Evolutionary conservation across 2,113 vertebrate genomes (phyloP).

Genomic region (Chloebia gouldiae): DNA sequence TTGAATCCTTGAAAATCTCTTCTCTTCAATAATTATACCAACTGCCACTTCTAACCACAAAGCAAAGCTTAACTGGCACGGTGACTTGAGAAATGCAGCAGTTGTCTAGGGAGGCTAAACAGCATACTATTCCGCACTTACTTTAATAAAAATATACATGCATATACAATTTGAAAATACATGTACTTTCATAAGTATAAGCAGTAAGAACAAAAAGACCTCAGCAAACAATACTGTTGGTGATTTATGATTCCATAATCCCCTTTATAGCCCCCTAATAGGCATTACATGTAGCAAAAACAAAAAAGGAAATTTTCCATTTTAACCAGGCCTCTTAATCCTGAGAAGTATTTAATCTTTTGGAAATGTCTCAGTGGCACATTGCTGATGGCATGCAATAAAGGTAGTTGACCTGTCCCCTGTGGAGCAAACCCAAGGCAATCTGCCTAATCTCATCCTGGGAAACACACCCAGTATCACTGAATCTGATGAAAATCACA

Average conservation of each 20-base stretch:
- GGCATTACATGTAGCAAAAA: conserved; percentile 13
- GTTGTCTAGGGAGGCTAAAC: background rate
- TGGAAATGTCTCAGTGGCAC: conserved; percentile 1
- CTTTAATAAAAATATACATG: background rate
- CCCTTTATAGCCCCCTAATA: background rate
- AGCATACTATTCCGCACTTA: background rate
- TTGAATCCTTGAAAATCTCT: background rate
- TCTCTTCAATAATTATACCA: background rate
- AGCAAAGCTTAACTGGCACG: background rate
- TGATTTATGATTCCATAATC: conserved; percentile 12
- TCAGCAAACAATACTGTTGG: background rate
- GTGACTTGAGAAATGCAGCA: background rate
- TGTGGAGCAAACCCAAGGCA: conserved; percentile 28
- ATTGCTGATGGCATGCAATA: conserved; percentile 13
- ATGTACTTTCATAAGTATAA: background rate
- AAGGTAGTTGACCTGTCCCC: conserved; percentile 32
- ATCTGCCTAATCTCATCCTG: conserved; percentile 28
- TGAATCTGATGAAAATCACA: background rate
- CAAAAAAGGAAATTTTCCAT: conserved; percentile 11
- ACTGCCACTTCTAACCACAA: background rate
- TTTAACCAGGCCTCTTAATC: conserved; percentile 41
- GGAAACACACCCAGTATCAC: background rate
- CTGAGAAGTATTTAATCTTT: conserved; percentile 28
- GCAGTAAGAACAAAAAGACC: background rate
- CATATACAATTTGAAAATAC: background rate